A percentile compares a stretch with the other conserved stretches of the same genome.
phyloP scores from a whole-genome alignment of 2,888 invertebrate genomes.

The Selenia dentaria region DNA sequence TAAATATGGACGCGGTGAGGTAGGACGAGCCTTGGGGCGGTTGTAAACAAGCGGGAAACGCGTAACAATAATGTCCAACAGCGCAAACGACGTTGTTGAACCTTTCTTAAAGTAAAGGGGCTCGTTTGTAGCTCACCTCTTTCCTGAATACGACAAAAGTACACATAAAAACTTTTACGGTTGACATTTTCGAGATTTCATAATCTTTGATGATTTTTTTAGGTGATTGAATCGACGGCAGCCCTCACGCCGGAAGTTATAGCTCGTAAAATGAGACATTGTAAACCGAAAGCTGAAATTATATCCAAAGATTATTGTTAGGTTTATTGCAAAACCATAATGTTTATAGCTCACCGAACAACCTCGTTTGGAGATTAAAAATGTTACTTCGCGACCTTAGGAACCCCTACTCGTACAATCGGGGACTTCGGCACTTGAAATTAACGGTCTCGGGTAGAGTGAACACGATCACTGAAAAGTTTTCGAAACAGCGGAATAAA shows the following conservation, averaged over 20 bases:
- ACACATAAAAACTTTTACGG: not conserved
- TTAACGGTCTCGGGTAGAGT: too few relatives aligned
- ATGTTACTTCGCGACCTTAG: not conserved
- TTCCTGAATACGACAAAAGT: too few relatives aligned
- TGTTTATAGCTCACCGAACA: slow-evolving; percentile 16
- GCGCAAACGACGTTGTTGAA: not conserved
- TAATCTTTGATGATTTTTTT: slow-evolving; percentile 2
- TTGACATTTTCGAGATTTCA: not conserved
- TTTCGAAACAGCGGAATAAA: too few relatives aligned
- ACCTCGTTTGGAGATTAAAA: slow-evolving; percentile 10
- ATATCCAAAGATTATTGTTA: slow-evolving; percentile 21
- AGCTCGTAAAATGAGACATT: slow-evolving; percentile 23
- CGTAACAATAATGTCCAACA: too few relatives aligned
- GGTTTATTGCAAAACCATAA: slow-evolving; percentile 25
- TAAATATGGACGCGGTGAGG: not conserved
- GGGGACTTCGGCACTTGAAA: too few relatives aligned
- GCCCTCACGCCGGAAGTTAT: not conserved
- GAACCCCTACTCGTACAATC: too few relatives aligned
- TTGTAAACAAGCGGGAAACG: not conserved
- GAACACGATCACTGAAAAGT: too few relatives aligned
- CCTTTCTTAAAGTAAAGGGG: not conserved
- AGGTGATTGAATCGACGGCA: not conserved
- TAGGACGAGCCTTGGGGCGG: too few relatives aligned
- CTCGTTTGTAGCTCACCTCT: not conserved
- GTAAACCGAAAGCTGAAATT: slow-evolving; percentile 16